Percentiles rank a stretch among this genome's conserved stretches.
Evolutionary conservation across 2,888 invertebrate genomes (phyloP).

Genomic region (Hetaerina titia): DNA sequence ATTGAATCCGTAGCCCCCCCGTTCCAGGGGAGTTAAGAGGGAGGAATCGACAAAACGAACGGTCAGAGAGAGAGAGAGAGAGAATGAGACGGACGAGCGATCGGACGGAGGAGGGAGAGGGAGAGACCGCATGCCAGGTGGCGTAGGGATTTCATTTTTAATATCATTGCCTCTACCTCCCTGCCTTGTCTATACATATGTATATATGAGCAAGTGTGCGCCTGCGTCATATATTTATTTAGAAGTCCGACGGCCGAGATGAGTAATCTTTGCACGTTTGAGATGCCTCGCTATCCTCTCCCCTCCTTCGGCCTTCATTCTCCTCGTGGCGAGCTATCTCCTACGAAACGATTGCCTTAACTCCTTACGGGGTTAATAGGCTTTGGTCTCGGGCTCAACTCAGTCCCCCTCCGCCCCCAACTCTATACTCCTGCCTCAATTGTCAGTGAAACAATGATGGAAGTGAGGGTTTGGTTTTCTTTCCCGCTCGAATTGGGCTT

Average conservation of each 20-base stretch:
- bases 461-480: background rate
- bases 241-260: background rate
- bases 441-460: background rate
- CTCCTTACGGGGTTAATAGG: background rate
- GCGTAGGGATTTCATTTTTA: slow-evolving; percentile 37
- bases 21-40: background rate
- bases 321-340: background rate
- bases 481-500: background rate
- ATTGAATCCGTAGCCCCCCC: slow-evolving; percentile 8
- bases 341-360: background rate
- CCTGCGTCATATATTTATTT: slow-evolving; percentile 53
- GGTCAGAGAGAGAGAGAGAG: background rate
- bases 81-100: background rate
- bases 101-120: background rate
- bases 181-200: background rate
- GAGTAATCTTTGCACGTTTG: slow-evolving; percentile 44
- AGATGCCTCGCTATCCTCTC: background rate
- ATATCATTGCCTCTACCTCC: background rate
- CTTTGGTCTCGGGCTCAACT: background rate
- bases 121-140: slow-evolving; percentile 8
- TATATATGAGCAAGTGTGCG: background rate
- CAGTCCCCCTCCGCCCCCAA: background rate
- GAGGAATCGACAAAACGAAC: background rate
- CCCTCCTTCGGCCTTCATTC: background rate
- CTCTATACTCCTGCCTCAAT: background rate